Conservation (phyloP, 1,140 invertebrate genomes). For the Tribolium madens region DNA sequence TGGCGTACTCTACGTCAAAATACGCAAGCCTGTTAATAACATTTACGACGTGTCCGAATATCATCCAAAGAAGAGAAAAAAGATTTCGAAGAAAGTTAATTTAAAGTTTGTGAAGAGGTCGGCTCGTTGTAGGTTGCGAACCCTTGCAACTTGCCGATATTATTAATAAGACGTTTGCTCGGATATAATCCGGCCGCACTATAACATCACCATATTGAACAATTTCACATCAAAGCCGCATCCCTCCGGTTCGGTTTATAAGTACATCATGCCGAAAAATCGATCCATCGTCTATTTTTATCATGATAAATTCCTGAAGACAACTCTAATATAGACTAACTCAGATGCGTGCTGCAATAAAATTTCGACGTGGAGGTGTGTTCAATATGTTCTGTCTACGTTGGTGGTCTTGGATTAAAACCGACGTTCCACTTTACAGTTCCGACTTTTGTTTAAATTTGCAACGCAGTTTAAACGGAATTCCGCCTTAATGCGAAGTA, state of each 20-base stretch:
- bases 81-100: background rate
- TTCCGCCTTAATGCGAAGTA: slow-evolving; percentile 2
- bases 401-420: background rate
- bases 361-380: background rate
- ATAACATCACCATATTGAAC: slow-evolving; percentile 11
- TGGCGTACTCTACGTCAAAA: background rate
- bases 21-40: background rate
- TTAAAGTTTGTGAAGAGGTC: background rate
- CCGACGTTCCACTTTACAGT: background rate
- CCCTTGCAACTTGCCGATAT: slow-evolving; percentile 7
- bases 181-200: slow-evolving; percentile 14
- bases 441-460: background rate
- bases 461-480: background rate
- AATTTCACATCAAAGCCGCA: slow-evolving; percentile 8
- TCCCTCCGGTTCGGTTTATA: slow-evolving; percentile 5
- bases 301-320: slow-evolving; percentile 9
- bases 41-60: background rate
- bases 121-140: background rate
- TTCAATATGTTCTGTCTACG: background rate
- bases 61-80: background rate
- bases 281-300: slow-evolving; percentile 26
- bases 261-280: slow-evolving; percentile 17
- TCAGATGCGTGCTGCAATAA: slow-evolving; percentile 8
- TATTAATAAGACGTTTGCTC: slow-evolving; percentile 39
- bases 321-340: slow-evolving; percentile 12